These are phyloP conservation scores for Lutra lutra DNA, from an alignment of 2,797 vertebrate species.

Conservation along the genomic window DNA sequence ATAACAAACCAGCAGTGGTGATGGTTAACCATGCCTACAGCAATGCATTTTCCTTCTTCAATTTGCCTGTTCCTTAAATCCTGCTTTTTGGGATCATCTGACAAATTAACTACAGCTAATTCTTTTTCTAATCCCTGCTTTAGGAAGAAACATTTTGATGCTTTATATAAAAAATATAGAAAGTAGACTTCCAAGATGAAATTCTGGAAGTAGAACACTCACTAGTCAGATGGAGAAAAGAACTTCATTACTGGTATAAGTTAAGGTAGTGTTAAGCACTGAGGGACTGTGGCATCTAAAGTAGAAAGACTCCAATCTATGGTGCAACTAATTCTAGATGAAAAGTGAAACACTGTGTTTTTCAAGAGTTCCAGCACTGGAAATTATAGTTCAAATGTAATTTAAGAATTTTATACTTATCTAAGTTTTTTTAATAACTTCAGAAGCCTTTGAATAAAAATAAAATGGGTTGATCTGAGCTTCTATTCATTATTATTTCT, in stretches of 20 bases:
- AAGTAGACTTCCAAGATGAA: neutral
- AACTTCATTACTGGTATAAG: neutral
- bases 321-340: neutral
- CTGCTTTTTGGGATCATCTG: neutral
- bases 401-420: neutral
- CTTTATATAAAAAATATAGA: neutral
- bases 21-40: neutral
- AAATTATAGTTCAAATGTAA: neutral
- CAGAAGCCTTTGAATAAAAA: neutral
- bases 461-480: neutral
- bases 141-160: neutral
- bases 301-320: neutral
- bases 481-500: neutral
- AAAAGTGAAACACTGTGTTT: neutral
- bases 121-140: neutral
- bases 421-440: neutral
- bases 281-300: too few relatives aligned
- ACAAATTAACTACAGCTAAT: neutral
- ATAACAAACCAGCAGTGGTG: neutral
- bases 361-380: neutral
- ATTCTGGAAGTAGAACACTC: neutral
- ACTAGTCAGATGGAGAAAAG: neutral
- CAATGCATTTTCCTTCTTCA: neutral
- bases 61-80: neutral
- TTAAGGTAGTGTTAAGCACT: neutral